Evolutionary conservation across 2,113 vertebrate species (phyloP), one percentile per base, ranked within the genome.

Genomic region (Petaurus breviceps): DNA sequence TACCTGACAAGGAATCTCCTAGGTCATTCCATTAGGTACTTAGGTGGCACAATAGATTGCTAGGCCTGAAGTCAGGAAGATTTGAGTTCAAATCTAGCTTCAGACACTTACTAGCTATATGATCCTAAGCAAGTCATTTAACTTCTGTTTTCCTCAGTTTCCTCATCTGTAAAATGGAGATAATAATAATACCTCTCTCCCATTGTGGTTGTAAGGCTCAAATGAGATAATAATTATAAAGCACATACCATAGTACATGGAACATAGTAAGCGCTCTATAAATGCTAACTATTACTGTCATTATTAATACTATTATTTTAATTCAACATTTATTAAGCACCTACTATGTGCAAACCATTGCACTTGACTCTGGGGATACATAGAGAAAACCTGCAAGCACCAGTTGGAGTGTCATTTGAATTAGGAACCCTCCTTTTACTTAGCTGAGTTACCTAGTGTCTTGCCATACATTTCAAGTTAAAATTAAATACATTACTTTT

Each of bases 401-500:
- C 77, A 25, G 96, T 89, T 97, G 97, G 97, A 97, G 96, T 95
- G 96, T 90, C 93, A 61, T 50, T 90, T 43, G 96, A 97, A 96
- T 97, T 97, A 93, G 28, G 47, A 97, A 61, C 8, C 91, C 90
- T 94, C 61, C 55, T 25, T n/a, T 94, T 95, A 94, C 47, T 93
- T 97, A 97, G 95, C 91, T 53, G 94, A 96, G 93, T 89, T 96
- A 94, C 95, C 84, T 96, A 95, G 95, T 90, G 95, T 61, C 51
- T 97, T 96, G 57, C 90, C 93, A 96, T 93, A 95, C 24, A 90
- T 94, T 96, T 96, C 93, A 43, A 55, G 25, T 14, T 89, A 94
- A 98, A 95, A 97, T 96, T 96, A 98, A 97, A 96, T 92, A 52
- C 47, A 97, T 97, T 93, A 96, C 97, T 97, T 98, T 96, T 97